Evolutionary conservation across 1,140 invertebrate species (phyloP), one percentile per base, ranked within the genome.

Genomic region (Branchinecta lynchi): DNA sequence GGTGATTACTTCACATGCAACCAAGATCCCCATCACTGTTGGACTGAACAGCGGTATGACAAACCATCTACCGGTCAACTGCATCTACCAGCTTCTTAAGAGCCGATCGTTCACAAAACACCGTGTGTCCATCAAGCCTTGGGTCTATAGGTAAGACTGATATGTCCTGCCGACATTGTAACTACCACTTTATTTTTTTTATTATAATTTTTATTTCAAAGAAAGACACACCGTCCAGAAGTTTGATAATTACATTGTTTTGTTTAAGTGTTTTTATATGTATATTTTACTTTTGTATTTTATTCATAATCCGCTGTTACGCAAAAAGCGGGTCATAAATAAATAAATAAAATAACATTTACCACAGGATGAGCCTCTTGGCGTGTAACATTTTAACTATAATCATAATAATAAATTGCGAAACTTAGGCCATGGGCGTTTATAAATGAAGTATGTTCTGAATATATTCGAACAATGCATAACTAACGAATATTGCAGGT

Each of bases 41-140:
- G 88, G 88, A 76, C 80, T 98, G 7, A 96, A 89, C 79, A 91
- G 89, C 21, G 89, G 88, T 71, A 89, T 96, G 69, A 84, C 85
- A 3, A 94, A 95, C 20, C 98, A 96, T 80, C 79, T 99, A 69
- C 95, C 95, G 0, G 90, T 98, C 43, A 95, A 99, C 78, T 98
- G 95, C 77, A 96, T 99, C 71, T 93, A 96, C 78, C 95, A 98
- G 75, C 79, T 98, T 15, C 80, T 99, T 0, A 96, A 96, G 77
- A 96, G 91, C 43, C 80, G 94, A 75, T 92, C 93, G 7, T 98
- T 98, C 76, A 91, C 93, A 0, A 97, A 97, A 79, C 89, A 99
- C 76, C 92, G 92, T 77, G 93, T 93, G 0, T 89, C 90, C 0
- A 93, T 94, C 7, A 93, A 93, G 81, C 88, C 90, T 74, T 96